phyloP scores from a whole-genome alignment of 2,888 invertebrate species.

The Steinernema scapterisci region DNA sequence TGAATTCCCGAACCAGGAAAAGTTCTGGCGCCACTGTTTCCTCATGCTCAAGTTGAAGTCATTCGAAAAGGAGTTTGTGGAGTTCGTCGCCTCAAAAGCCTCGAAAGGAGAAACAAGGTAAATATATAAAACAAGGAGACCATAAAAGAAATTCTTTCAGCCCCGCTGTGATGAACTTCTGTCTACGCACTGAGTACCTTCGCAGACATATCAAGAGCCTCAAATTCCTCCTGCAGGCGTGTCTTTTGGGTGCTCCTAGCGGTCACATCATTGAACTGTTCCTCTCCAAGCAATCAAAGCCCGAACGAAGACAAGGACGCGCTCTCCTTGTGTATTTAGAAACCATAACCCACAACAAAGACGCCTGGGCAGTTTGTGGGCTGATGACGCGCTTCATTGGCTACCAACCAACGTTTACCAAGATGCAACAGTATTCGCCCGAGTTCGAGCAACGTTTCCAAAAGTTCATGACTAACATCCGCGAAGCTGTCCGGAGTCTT shows the following conservation, averaged over 20 bases:
- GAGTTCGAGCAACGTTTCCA: not conserved
- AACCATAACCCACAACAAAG: not conserved
- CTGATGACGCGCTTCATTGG: too few species aligned
- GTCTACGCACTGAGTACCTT: not conserved
- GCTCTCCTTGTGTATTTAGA: not conserved
- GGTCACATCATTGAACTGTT: not conserved
- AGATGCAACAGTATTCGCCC: not conserved
- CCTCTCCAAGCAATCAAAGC: not conserved
- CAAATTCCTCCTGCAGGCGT: not conserved
- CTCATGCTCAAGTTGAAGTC: slow-evolving; percentile 10
- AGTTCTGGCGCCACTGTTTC: slow-evolving; percentile 2
- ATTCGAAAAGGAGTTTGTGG: not conserved
- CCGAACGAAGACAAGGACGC: not conserved
- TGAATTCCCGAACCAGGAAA: slow-evolving; percentile 4
- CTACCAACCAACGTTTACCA: too few species aligned
- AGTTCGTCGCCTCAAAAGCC: not conserved
- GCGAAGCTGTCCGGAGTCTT: not conserved
- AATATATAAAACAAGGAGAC: not conserved
- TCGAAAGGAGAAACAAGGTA: slow-evolving; percentile 19
- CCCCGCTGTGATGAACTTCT: not conserved
- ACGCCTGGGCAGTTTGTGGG: too few species aligned
- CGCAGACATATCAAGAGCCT: not conserved
- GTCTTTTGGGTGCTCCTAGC: not conserved
- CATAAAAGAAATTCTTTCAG: not conserved
- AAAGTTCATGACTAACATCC: not conserved